Percentiles rank a stretch among this genome's conserved stretches.
phyloP scores from a whole-genome alignment of 2,888 invertebrate genomes.

The Macrosoma leucophasiata region DNA sequence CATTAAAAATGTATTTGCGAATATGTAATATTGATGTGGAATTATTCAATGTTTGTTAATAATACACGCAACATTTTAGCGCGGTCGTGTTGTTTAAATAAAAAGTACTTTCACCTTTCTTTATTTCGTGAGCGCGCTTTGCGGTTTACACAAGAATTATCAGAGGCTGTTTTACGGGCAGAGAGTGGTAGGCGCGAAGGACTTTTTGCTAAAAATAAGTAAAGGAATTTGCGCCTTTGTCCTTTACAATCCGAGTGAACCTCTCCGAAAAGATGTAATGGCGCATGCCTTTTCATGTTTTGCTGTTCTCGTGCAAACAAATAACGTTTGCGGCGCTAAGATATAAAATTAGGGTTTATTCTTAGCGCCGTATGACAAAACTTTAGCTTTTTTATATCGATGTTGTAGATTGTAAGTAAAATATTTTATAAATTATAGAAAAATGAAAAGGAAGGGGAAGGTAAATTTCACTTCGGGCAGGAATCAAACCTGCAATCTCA shows the following conservation, averaged over 20 bases:
- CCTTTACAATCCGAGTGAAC: conserved; percentile 21
- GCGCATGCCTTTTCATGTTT: not conserved
- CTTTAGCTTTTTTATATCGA: no score
- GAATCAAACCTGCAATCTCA: no score
- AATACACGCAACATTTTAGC: conserved; percentile 51
- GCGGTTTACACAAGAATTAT: conserved; percentile 41
- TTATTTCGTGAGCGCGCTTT: conserved; percentile 33
- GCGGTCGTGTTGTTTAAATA: conserved; percentile 49
- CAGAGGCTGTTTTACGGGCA: conserved; percentile 28
- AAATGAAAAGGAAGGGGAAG: no score
- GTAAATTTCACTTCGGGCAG: no score
- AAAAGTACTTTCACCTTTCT: conserved; percentile 58
- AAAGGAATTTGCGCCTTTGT: conserved; percentile 26
- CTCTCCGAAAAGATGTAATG: conserved; percentile 13
- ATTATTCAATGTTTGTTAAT: conserved; percentile 63
- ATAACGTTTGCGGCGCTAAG: no score
- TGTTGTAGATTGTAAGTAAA: no score
- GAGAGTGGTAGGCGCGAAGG: conserved; percentile 18
- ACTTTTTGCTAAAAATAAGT: conserved; percentile 18
- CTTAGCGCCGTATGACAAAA: no score
- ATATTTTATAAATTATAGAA: no score
- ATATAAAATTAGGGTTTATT: no score
- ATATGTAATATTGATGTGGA: conserved; percentile 45
- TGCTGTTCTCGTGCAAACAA: no score
- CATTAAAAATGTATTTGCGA: conserved; percentile 40